Evolutionary conservation across 2,797 vertebrate species (phyloP), one percentile per base, ranked within the genome.

Genomic region (Scarus forsteni): DNA sequence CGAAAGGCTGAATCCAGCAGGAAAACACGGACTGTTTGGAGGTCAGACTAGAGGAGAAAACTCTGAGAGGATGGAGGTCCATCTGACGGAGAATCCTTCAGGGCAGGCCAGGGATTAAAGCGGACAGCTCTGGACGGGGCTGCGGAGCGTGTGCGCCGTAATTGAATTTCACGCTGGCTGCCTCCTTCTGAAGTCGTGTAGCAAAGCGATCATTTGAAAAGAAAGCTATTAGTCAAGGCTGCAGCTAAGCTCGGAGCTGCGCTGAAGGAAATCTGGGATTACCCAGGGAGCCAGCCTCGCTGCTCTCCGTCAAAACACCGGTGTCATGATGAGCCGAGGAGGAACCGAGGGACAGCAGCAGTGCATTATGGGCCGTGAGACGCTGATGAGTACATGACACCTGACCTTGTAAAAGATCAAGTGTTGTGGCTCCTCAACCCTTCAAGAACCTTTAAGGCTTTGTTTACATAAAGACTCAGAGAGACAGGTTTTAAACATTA

Each of bases 91-190:
- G 91, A 92, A 92, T 91, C 87, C 83, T 85, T 60, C 48, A 81
- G 85, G 88, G 89, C 83, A 85, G 81, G 83, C 73, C 84, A 73
- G 82, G 85, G 95, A 95, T 96, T 96, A 96, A 71, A 92, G 87
- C 67, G 91, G 93, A 92, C 89, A 92, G 88, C 93, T 95, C 94
- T 93, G 94, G 91, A 95, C 91, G 85, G 94, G 87, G 91, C 94
- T 86, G 81, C 92, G 88, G 94, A 96, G 94, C 90, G 92, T 94
- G 95, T 94, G 95, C 93, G 76, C 83, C 89, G 88, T 97, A 96
- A 98, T 97, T 96, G 90, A 95, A 97, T 97, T 97, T 98, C 96
- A 97, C 94, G 96, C 96, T 95, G 75, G 65, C 93, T 93, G 95
- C 91, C 92, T 94, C 85, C 91, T 92, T 98, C 96, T 98, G 97